A percentile compares a stretch with the other conserved stretches of the same genome.
phyloP scores from a whole-genome alignment of 2,797 vertebrate genomes.

The Loriculus beryllinus region DNA sequence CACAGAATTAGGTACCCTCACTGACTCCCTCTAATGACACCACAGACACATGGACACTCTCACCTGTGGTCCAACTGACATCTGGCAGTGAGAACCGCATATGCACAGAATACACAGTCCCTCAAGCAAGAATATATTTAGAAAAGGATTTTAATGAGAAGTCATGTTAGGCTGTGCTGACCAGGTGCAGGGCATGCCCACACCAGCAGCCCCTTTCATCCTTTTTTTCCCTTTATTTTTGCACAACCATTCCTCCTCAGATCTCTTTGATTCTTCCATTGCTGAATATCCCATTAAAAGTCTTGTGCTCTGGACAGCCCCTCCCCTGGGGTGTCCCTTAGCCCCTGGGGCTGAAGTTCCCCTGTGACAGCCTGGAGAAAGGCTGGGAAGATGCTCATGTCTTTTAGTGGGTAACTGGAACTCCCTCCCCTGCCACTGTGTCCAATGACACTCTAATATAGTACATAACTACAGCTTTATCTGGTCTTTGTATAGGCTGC shows the following conservation, averaged over 20 bases:
- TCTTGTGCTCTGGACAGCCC: not conserved
- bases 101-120: not conserved
- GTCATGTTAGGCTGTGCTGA: not conserved
- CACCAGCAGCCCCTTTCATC: accelerated
- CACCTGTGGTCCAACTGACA: not conserved
- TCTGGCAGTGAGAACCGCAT: not conserved
- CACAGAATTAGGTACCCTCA: not conserved
- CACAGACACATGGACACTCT: not conserved
- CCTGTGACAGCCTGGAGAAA: not conserved
- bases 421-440: not conserved
- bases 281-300: not conserved
- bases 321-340: not conserved
- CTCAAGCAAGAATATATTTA: not conserved
- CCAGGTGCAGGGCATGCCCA: not conserved
- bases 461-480: not conserved
- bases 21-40: not conserved
- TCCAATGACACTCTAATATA: not conserved
- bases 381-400: not conserved
- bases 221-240: not conserved
- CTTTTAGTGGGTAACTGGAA: not conserved
- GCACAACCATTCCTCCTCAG: not conserved
- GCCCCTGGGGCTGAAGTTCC: not conserved
- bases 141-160: not conserved
- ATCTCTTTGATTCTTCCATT: not conserved
- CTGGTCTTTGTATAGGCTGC: not conserved